Evolutionary conservation across 1,140 invertebrate genomes (phyloP), one percentile per base, ranked within the genome.

Genomic region (Cataglyphis hispanica): DNA sequence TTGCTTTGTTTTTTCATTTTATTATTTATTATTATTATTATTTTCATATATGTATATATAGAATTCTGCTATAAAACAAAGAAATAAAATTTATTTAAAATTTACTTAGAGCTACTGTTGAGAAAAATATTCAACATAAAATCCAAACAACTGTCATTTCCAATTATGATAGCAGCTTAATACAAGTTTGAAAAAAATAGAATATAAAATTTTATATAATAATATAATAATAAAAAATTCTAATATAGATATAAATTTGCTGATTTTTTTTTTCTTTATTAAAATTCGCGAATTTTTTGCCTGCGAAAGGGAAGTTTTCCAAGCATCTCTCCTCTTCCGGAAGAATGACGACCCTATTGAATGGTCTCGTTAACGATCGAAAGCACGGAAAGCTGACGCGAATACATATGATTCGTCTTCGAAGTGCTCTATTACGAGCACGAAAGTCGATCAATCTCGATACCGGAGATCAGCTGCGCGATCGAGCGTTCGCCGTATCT

Each of bases 391-490:
- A 69, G 61, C 76, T 67, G 43, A 16, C 61, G 13, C 61, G 60
- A 34, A 37, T 34, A 53, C 13, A 16, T 22, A 25, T 6, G 76
- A 40, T 40, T 67, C 64, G 34, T 40, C 46, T 37, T 46, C 22
- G 31, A 63, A 40, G 43, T 13, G 31, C n/a, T 43, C 56, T 56
- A 69, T 80, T 80, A 80, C 46, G 31, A 5, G 76, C 76, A 80
- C 76, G 63, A 69, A 69, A 69, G 76, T n/a, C 61, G 75, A 77
- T 77, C 60, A 43, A 80, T 80, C 76, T 67, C 64, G 77, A 69
- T 58, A 43, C 46, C 25, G 46, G 43, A 37, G 60, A 77, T 77
- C 37, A 31, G 27, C 31, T 19, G 10, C 34, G 31, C n/a, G 61
- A 72, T 13, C 74, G 56, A 61, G n/a, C 19, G 27, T 13, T 63